Percentiles rank a stretch among this genome's conserved stretches.
Conservation (phyloP, 2,113 vertebrate genomes). For the Podarcis raffonei region DNA sequence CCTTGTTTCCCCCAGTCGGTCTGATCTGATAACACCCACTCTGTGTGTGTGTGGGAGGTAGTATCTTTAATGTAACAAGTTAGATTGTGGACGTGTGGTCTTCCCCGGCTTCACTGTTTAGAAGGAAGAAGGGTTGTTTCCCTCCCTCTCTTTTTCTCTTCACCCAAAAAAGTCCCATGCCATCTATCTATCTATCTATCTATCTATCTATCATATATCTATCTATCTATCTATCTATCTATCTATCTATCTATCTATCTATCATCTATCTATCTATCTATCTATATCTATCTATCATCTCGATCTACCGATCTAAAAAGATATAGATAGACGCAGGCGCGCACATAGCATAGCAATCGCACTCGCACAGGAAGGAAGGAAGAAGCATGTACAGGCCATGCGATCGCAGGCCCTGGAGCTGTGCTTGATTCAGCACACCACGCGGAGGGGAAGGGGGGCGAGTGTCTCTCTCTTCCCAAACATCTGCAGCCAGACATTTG, state of each 20-base stretch:
- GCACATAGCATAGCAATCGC: neutral
- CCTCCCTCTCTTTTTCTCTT: too few relatives aligned
- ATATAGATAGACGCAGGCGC: neutral
- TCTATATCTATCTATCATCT: too few relatives aligned
- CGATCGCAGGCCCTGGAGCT: neutral
- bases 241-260: too few relatives aligned
- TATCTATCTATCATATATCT: too few relatives aligned
- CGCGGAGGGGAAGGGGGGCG: neutral
- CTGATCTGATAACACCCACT: neutral
- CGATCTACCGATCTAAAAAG: too few relatives aligned
- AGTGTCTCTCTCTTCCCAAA: neutral
- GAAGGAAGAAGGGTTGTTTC: neutral
- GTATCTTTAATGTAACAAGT: neutral
- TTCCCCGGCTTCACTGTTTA: neutral
- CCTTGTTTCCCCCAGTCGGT: too few relatives aligned
- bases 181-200: too few relatives aligned
- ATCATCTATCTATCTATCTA: too few relatives aligned
- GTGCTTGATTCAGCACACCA: constrained; percentile 4
- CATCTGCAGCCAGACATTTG: constrained; percentile 35
- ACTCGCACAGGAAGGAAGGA: neutral
- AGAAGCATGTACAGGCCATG: neutral
- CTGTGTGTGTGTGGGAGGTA: too few relatives aligned
- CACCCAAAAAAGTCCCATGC: too few relatives aligned
- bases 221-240: too few relatives aligned
- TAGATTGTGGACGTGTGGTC: neutral